Evolutionary conservation across 2,797 vertebrate species (phyloP), one percentile per base, ranked within the genome.

Genomic region (Hoplostethus atlanticus): DNA sequence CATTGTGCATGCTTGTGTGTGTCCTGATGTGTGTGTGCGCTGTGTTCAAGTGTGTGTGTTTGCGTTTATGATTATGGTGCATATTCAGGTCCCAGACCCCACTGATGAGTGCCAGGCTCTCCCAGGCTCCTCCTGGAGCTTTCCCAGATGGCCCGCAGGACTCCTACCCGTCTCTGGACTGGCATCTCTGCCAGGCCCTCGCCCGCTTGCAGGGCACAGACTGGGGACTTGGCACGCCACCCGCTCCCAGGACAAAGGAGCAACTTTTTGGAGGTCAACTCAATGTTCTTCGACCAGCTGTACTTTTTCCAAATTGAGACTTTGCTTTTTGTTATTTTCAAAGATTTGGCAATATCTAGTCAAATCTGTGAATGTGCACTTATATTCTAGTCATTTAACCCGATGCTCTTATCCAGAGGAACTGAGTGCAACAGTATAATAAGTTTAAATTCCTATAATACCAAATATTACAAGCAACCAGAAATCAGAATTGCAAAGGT

Each of bases 111-210:
- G 79, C 76, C 72, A 71, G 65, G 71, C 75, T 87, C 83, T 92
- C 90, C 81, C 80, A 75, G 81, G 71, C 81, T 94, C 85, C 84
- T 92, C 92, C 92, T 91, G 94, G 93, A 93, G 93, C 87, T 92
- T 93, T 89, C 93, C 94, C 94, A 95, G 93, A 95, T 95, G 94
- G 94, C 91, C 90, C 56, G 75, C 73, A 91, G 74, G 62, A 83
- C 86, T 90, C 90, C 92, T 84, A 64, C 85, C 85, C 62, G 58
- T 90, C 90, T 93, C 85, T 78, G 87, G 85, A 89, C 85, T 57
- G 85, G 84, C 84, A 80, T 71, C 67, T 36, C 75, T 92, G 93
- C 91, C 94, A 93, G 91, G 58, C 47, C 59, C 15, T 7, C 1
- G 46, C 80, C 78, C 54, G 1, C 87, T 84, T 60, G 80, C 89